These are phyloP conservation scores for Troides aeacus DNA, from an alignment of 2,888 invertebrate species.

Conservation along the genomic window DNA sequence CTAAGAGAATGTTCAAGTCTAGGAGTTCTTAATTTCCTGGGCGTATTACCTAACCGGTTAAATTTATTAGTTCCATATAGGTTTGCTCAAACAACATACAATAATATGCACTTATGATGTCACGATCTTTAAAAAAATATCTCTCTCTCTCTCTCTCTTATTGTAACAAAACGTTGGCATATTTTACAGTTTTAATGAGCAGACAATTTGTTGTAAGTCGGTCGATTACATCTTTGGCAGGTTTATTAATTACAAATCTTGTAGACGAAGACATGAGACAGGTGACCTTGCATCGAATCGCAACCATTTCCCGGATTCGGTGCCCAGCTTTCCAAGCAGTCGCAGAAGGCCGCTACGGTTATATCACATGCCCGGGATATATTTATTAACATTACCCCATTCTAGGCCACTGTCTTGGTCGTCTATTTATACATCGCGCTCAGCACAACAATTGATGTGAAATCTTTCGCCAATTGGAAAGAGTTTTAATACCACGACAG, in stretches of 20 bases:
- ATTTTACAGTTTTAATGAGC: no score
- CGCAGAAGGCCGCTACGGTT: conserved; percentile 42
- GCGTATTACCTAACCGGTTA: no score
- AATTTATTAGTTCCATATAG: no score
- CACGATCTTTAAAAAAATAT: no score
- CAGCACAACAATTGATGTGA: conserved; percentile 57
- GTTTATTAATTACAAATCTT: neutral
- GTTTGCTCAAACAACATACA: no score
- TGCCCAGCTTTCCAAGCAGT: conserved; percentile 18
- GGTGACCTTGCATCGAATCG: no score
- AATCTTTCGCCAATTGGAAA: conserved; percentile 67
- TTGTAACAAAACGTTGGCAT: no score
- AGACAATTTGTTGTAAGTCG: conserved; percentile 28
- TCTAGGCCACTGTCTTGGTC: conserved; percentile 54
- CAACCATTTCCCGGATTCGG: conserved; percentile 6
- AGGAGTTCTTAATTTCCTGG: no score
- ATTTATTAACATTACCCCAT: conserved; percentile 44
- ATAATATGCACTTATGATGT: no score
- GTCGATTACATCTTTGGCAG: neutral
- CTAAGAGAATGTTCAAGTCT: no score
- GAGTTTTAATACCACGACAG: conserved; percentile 55
- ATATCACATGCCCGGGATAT: conserved; percentile 45
- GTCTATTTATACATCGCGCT: conserved; percentile 56
- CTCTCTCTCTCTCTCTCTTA: no score
- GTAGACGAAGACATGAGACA: no score